Percentiles rank a stretch among this genome's conserved stretches.
Evolutionary conservation across 1,140 invertebrate species (phyloP).

Genomic region (Stegodyphus dumicola): DNA sequence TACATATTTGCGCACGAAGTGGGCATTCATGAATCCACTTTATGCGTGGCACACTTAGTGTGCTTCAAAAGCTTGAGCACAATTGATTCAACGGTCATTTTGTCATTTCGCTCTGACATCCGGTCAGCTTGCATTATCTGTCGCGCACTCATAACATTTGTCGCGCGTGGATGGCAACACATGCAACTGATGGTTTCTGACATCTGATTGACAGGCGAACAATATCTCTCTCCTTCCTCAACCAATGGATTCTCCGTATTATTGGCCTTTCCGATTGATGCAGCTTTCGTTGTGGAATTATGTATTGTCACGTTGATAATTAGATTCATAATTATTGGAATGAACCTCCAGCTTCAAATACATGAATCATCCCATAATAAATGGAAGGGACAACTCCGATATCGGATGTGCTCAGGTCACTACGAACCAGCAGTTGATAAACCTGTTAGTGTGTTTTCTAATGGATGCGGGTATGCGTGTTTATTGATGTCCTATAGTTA

Average conservation of each 20-base stretch:
- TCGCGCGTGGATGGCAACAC: slow-evolving; percentile 5
- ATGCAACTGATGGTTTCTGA: slow-evolving; percentile 31
- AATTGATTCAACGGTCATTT: no score
- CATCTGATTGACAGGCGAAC: slow-evolving; percentile 38
- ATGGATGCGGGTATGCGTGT: no score
- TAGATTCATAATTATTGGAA: slow-evolving; percentile 51
- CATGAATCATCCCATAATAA: slow-evolving; percentile 37
- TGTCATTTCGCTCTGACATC: neutral
- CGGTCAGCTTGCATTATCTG: slow-evolving; percentile 24
- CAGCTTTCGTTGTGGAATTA: neutral
- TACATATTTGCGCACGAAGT: no score
- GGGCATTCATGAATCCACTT: no score
- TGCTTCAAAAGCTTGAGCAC: no score
- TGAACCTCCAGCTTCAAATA: slow-evolving; percentile 2
- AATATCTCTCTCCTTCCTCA: slow-evolving; percentile 13
- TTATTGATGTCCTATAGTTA: no score
- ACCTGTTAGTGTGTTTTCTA: slow-evolving; percentile 3
- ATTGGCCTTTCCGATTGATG: neutral
- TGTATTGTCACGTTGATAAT: slow-evolving; percentile 18
- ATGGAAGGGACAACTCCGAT: slow-evolving; percentile 42
- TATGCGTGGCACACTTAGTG: no score
- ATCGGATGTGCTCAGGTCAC: neutral
- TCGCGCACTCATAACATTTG: neutral
- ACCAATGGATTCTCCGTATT: neutral
- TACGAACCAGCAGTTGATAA: neutral